Base-by-base conservation (phyloP, 2,888 invertebrate genomes). In the Hoplodrina blanda region DNA sequence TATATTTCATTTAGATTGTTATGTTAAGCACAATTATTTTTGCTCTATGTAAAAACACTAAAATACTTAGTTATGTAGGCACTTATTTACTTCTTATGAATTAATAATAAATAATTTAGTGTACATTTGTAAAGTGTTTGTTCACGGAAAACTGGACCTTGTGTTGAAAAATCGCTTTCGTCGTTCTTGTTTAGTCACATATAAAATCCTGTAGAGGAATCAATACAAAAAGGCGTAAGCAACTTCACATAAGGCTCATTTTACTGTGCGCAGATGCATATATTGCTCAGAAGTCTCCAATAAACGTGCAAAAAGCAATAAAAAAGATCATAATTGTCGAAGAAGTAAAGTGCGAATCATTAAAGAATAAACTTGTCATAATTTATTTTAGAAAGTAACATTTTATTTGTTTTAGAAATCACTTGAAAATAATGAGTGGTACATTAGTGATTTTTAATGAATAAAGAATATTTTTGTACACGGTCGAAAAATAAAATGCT, bases 41-140 rank as follows among this genome's bases (percentile, higher is more conserved):
- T 78, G 37, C 10, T 60, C 46, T 55, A 54, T 74, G 60, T 70
- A 69, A 52, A 62, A 66, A 56, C 33, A 63, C 15, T 63, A 62
- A 46, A 60, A 50, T 57, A 79, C 59, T 74, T 82, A 82, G 68
- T 74, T 77, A 66, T 67, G 56, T 78, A 78, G 76, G 71, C 62
- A 75, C 62, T 62, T 78, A 73, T 82, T 80, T 76, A 84, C 80
- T 83, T 85, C 85, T 85, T 85, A 85, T 84, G 85, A 85, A 85
- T 85, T 83, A 80, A 77, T 82, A 56, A 37, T 84, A 83, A 76
- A 53, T 75, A 76, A 64, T 75, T 74, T 81, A 82, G 75, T 76
- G 55, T 81, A 72, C 50, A 17, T 52, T 25, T 56, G 59, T 69
- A 56, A 76, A 50, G 59, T 67, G 60, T 69, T 56, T 17, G 19